Evolutionary conservation across 2,888 invertebrate genomes (phyloP).

Genomic region (Ryuthela nishihirai): DNA sequence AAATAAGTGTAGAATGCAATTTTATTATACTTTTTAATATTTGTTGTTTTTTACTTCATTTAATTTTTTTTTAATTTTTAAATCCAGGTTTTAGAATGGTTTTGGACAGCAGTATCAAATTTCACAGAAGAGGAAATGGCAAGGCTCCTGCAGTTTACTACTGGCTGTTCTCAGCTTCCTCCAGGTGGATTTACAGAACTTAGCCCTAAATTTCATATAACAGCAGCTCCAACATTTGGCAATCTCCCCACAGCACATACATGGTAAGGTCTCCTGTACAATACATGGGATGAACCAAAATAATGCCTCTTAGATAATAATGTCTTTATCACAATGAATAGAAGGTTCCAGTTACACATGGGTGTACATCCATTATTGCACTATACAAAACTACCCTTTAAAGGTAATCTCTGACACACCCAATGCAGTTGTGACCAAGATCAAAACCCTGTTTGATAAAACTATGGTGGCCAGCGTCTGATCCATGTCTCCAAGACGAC

Average conservation of each 20-base stretch:
- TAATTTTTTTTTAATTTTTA: neutral
- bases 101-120: conserved; percentile 83
- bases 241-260: conserved; percentile 92
- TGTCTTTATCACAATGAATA: too few species aligned
- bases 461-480: too few species aligned
- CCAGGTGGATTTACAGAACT: conserved; percentile 86
- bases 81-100: conserved; percentile 70
- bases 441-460: too few species aligned
- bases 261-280: conserved; percentile 67
- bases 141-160: conserved; percentile 67
- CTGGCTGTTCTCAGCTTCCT: conserved; percentile 83
- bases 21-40: neutral
- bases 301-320: too few species aligned
- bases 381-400: too few species aligned
- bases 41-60: neutral
- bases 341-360: too few species aligned
- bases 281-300: too few species aligned
- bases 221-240: conserved; percentile 82
- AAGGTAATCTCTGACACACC: too few species aligned
- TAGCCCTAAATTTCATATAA: conserved; percentile 86
- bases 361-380: too few species aligned
- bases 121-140: conserved; percentile 92
- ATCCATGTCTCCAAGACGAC: too few species aligned
- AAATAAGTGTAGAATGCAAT: neutral
- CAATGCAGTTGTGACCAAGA: too few species aligned